Evolutionary conservation across 2,888 invertebrate species (phyloP).

Genomic region (Synergus laeviventris): DNA sequence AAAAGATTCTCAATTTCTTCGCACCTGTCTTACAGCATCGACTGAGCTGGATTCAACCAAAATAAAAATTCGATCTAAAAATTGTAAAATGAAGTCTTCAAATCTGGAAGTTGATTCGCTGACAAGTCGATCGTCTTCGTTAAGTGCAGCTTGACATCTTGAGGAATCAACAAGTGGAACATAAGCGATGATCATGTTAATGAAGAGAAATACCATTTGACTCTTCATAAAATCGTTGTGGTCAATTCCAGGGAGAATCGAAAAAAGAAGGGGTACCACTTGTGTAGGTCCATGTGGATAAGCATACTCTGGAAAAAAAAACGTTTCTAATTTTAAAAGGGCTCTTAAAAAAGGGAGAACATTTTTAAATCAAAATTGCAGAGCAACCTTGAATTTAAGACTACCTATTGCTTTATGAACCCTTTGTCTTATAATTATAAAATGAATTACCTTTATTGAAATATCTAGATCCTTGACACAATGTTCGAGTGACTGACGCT

Average conservation of each 20-base stretch:
- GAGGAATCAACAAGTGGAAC: constrained; percentile 92
- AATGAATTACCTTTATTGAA: constrained; percentile 63
- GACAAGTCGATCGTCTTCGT: constrained; percentile 85
- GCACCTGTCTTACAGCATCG: constrained; percentile 83
- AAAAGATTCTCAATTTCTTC: constrained; percentile 40
- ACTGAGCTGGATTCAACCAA: constrained; percentile 85
- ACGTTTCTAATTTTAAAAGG: neutral
- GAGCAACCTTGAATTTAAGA: too few relatives aligned
- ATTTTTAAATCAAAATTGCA: too few relatives aligned
- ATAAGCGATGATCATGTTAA: constrained; percentile 87
- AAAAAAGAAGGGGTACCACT: constrained; percentile 87
- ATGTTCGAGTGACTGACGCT: constrained; percentile 82
- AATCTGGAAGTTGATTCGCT: constrained; percentile 91
- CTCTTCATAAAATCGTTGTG: constrained; percentile 90
- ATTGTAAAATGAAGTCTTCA: constrained; percentile 92
- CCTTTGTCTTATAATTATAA: too few relatives aligned
- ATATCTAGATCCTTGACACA: constrained; percentile 77
- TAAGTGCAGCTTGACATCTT: constrained; percentile 84
- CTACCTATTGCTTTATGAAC: too few relatives aligned
- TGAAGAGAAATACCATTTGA: constrained; percentile 69
- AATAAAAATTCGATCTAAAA: constrained; percentile 86
- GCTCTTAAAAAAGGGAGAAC: too few relatives aligned
- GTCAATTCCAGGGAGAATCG: constrained; percentile 91
- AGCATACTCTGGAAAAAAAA: constrained; percentile 72
- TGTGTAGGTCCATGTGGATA: constrained; percentile 88